phyloP scores from a whole-genome alignment of 2,113 vertebrate species.

The Xiphophorus couchianus region DNA sequence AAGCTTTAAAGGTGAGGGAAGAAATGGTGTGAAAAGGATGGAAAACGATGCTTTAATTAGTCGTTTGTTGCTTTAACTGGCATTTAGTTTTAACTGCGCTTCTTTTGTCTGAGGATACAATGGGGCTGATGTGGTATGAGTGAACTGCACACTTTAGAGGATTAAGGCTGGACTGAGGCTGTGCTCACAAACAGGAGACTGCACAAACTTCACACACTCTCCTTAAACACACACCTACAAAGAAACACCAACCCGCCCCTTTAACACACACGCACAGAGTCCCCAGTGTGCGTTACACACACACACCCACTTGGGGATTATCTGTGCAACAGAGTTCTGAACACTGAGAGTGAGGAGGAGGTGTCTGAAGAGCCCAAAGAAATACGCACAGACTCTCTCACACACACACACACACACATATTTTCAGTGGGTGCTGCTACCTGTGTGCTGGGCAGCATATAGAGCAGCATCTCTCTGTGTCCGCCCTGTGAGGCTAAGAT shows the following conservation, averaged over 20 bases:
- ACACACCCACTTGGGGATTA: conserved; percentile 63
- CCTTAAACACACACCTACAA: conserved; percentile 52
- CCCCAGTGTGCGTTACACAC: conserved; percentile 31
- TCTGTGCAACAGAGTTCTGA: conserved; percentile 66
- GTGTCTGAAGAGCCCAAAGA: conserved; percentile 61
- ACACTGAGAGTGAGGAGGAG: conserved; percentile 69
- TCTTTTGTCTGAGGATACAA: conserved; percentile 74
- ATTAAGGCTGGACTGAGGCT: conserved; percentile 70
- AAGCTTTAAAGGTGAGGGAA: conserved; percentile 22
- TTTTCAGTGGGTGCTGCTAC: conserved; percentile 52
- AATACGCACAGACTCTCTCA: conserved; percentile 12
- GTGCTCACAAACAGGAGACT: conserved; percentile 31
- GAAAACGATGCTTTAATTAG: conserved; percentile 72
- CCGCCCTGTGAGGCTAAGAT: conserved; percentile 62
- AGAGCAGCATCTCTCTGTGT: conserved; percentile 48
- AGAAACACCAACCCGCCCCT: conserved; percentile 29
- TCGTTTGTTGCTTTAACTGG: conserved; percentile 67
- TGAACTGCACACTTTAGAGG: conserved; percentile 74
- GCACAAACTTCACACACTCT: conserved; percentile 30
- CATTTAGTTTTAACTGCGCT: conserved; percentile 69
- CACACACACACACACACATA: conserved; percentile 42
- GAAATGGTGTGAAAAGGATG: conserved; percentile 27
- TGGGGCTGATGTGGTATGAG: conserved; percentile 71
- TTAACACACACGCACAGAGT: neutral
- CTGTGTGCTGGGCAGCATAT: conserved; percentile 68